phyloP scores from a whole-genome alignment of 1,140 invertebrate genomes.

The Neelides sp. region DNA sequence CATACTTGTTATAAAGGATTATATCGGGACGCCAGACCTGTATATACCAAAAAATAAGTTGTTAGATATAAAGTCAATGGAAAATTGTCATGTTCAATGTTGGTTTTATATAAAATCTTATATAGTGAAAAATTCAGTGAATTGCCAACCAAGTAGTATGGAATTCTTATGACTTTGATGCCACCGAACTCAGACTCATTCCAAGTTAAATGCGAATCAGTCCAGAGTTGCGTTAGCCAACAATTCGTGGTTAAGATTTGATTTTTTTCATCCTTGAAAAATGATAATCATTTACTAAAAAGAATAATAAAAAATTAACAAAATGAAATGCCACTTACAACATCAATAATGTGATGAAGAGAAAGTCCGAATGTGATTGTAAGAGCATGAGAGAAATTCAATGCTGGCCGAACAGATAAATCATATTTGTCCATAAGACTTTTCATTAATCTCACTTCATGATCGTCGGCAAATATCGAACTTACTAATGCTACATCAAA shows the following conservation, averaged over 20 bases:
- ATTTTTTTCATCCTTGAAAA: constrained; percentile 50
- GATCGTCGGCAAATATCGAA: constrained; percentile 49
- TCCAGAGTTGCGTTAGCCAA: constrained; percentile 81
- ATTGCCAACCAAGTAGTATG: too few species aligned
- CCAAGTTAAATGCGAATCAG: constrained; percentile 75
- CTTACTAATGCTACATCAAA: too few species aligned
- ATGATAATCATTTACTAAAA: constrained; percentile 31
- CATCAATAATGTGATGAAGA: constrained; percentile 67
- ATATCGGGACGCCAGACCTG: constrained; percentile 74
- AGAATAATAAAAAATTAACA: constrained; percentile 42
- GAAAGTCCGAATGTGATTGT: constrained; percentile 64
- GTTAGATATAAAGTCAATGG: too few species aligned
- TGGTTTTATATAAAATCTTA: too few species aligned
- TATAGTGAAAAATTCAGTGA: too few species aligned
- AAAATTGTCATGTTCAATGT: too few species aligned
- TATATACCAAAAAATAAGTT: too few species aligned
- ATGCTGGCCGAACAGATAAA: constrained; percentile 56
- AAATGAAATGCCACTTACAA: constrained; percentile 45
- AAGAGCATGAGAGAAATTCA: constrained; percentile 56
- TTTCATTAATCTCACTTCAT: constrained; percentile 58
- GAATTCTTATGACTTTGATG: constrained; percentile 66
- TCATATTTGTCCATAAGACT: constrained; percentile 61
- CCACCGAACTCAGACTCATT: constrained; percentile 73
- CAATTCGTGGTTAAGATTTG: constrained; percentile 75
- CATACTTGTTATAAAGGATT: constrained; percentile 79